These are phyloP conservation scores for Arctia plantaginis DNA, from an alignment of 2,888 invertebrate species.

Conservation along the genomic window DNA sequence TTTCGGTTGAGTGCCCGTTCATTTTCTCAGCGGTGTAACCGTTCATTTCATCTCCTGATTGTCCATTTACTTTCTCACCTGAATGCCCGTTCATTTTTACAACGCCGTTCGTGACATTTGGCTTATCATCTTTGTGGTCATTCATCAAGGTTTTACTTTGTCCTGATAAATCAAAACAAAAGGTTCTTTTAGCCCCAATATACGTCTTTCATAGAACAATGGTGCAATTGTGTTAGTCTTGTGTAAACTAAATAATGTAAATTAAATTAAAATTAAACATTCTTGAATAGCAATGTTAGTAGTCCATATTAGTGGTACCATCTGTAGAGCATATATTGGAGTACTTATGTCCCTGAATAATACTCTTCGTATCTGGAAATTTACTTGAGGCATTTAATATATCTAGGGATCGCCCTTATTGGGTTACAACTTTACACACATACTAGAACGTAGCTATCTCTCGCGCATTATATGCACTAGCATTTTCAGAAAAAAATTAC, in stretches of 20 bases:
- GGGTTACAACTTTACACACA: conserved; percentile 38
- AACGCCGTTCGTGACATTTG: conserved; percentile 54
- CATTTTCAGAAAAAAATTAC: conserved; percentile 13
- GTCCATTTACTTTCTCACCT: conserved; percentile 42
- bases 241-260: conserved; percentile 45
- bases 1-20: conserved; percentile 38
- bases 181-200: conserved; percentile 66
- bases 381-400: conserved; percentile 66
- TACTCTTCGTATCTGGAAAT: conserved; percentile 78
- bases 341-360: conserved; percentile 69
- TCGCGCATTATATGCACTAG: conserved; percentile 34
- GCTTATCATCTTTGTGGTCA: conserved; percentile 55
- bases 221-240: conserved; percentile 79
- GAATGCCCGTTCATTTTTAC: conserved; percentile 24
- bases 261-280: conserved; percentile 44
- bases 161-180: conserved; percentile 79
- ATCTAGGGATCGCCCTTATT: conserved; percentile 40
- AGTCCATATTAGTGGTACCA: conserved; percentile 69
- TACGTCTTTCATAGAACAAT: conserved; percentile 61
- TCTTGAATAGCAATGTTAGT: conserved; percentile 61
- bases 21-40: conserved; percentile 54
- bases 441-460: conserved; percentile 40
- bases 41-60: conserved; percentile 45
- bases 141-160: conserved; percentile 66
- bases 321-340: conserved; percentile 69